Evolutionary conservation across 2,888 invertebrate genomes (phyloP).

Genomic region (Microplitis manilae): DNA sequence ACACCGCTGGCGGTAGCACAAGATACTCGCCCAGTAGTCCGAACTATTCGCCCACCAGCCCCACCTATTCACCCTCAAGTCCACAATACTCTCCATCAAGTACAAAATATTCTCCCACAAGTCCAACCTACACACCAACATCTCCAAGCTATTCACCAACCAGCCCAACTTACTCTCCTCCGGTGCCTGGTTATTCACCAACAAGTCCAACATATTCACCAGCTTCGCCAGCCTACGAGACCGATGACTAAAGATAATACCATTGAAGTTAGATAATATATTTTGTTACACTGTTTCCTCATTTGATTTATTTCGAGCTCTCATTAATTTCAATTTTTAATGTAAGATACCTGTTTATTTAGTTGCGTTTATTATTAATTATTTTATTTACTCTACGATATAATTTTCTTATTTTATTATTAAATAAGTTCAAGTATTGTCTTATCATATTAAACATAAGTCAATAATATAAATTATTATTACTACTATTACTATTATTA

Average conservation of each 20-base stretch:
- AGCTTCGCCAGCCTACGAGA: conserved; percentile 78
- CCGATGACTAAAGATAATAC: conserved; percentile 70
- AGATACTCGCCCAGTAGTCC: conserved; percentile 83
- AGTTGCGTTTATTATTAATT: not conserved
- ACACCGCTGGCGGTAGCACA: conserved; percentile 81
- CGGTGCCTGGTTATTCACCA: conserved; percentile 77
- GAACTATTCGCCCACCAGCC: conserved; percentile 89
- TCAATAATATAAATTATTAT: conserved; percentile 8
- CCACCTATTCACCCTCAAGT: conserved; percentile 76
- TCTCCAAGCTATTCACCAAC: conserved; percentile 86
- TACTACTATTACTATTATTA: not conserved
- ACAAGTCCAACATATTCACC: conserved; percentile 78
- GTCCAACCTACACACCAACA: conserved; percentile 85
- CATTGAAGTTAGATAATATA: conserved; percentile 15
- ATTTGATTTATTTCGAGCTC: not conserved
- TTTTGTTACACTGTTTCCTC: conserved; percentile 4
- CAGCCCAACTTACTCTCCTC: conserved; percentile 84
- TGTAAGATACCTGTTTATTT: conserved; percentile 16
- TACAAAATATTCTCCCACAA: conserved; percentile 89
- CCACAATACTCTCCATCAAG: conserved; percentile 91
- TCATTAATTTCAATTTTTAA: conserved; percentile 3
- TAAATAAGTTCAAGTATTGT: not conserved
- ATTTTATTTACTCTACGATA: not conserved
- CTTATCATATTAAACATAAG: conserved; percentile 15
- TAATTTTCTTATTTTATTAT: not conserved